phyloP scores from a whole-genome alignment of 1,140 invertebrate genomes.

The Halotydeus destructor region DNA sequence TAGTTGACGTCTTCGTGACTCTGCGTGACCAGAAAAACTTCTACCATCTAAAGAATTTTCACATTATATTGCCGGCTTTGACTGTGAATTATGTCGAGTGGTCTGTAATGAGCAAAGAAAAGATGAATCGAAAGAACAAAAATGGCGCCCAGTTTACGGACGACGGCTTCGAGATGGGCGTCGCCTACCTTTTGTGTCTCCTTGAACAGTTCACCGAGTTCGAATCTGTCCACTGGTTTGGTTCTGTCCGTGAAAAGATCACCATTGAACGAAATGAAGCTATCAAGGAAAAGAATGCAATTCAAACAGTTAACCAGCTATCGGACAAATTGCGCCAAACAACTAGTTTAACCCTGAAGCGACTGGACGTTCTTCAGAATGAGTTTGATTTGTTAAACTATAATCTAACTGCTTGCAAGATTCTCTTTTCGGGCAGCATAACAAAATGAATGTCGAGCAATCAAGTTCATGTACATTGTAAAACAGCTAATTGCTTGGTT shows the following conservation, averaged over 20 bases:
- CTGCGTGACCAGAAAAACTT: slow-evolving; percentile 57
- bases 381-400: slow-evolving; percentile 81
- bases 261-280: slow-evolving; percentile 2
- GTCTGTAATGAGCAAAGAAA: slow-evolving; percentile 73
- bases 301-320: slow-evolving; percentile 15
- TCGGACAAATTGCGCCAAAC: slow-evolving; percentile 72
- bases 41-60: slow-evolving; percentile 78
- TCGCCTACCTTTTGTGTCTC: slow-evolving; percentile 45
- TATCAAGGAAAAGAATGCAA: not conserved
- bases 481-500: too few relatives aligned
- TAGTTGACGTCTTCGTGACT: slow-evolving; percentile 79
- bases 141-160: slow-evolving; percentile 75
- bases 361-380: slow-evolving; percentile 52
- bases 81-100: slow-evolving; percentile 90
- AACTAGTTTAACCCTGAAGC: slow-evolving; percentile 65
- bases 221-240: slow-evolving; percentile 87
- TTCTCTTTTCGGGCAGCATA: too few relatives aligned
- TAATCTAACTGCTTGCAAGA: slow-evolving; percentile 43
- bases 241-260: slow-evolving; percentile 51
- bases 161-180: slow-evolving; percentile 91
- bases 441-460: too few relatives aligned
- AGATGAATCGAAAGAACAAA: slow-evolving; percentile 64
- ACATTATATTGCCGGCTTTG: slow-evolving; percentile 73
- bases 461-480: too few relatives aligned
- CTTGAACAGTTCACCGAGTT: slow-evolving; percentile 49